phyloP scores from a whole-genome alignment of 2,797 vertebrate genomes.

The Cossypha dichroa region DNA sequence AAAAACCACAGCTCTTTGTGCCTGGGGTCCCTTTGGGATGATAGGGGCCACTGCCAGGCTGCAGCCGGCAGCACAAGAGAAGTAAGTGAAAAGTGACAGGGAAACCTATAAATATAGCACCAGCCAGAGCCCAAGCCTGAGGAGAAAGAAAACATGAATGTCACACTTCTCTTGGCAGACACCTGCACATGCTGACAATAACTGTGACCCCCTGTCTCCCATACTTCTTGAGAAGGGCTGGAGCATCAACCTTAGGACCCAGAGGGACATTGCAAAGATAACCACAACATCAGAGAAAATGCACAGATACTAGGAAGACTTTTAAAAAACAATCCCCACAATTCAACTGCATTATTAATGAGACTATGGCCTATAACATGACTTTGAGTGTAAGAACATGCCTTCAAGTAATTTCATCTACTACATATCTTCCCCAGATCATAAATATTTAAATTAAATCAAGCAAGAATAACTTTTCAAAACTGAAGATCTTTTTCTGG shows the following conservation, averaged over 20 bases:
- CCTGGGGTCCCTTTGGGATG: neutral
- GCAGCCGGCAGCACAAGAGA: neutral
- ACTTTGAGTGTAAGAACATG: neutral
- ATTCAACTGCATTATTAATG: neutral
- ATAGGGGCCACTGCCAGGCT: neutral
- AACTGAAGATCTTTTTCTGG: neutral
- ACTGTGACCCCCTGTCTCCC: neutral
- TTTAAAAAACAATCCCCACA: neutral
- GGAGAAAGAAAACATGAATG: neutral
- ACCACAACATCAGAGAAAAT: neutral
- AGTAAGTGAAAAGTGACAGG: neutral
- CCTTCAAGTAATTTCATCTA: neutral
- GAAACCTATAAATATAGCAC: neutral
- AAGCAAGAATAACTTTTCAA: neutral
- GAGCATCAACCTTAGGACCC: neutral
- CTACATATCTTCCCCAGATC: neutral
- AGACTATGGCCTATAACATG: neutral
- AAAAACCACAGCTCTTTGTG: neutral
- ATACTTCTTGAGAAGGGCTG: neutral
- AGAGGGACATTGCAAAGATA: neutral
- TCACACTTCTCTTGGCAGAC: neutral
- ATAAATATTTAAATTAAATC: slow-evolving; percentile 22
- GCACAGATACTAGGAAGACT: neutral
- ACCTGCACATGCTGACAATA: neutral
- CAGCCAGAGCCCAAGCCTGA: neutral